Base-by-base conservation (phyloP, 2,888 invertebrate species). In the Eucera pruinosa region DNA sequence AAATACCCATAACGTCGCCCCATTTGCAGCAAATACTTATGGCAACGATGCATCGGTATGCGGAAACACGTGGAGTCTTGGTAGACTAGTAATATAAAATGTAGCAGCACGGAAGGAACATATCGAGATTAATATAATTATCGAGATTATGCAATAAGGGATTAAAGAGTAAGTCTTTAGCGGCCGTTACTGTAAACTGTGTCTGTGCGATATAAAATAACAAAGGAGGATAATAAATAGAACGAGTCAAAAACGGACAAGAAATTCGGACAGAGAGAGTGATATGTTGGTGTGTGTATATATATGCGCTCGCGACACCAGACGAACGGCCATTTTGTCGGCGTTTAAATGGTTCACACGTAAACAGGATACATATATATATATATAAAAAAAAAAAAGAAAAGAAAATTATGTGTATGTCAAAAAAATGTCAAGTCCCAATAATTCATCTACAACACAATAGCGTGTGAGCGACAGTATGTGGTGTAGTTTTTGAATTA, bases 381-480 rank as follows among this genome's bases (percentile, higher is more conserved):
- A n/a, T n/a, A n/a, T n/a, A n/a, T n/a, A n/a, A n/a, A n/a, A n/a
- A n/a, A n/a, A n/a, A 25, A 47, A 36, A 69, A 69, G 64, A 60
- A 7, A 6, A 18, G 27, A 13, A 20, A 18, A 7, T 23, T 9
- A 25, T 13, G 30, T 15, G 7, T 4, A 13, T 30, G 39, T 41
- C 15, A 43, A 45, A 78, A 74, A 78, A 74, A 80, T 61, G 76
- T 52, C 71, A 78, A 81, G 82, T 76, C 83, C 76, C 87, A 88
- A 87, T 81, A 73, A 81, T 82, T 84, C 78, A 83, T 86, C 88
- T 88, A 88, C 88, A 75, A 88, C 87, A 89, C 89, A 89, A 82
- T 81, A 88, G 87, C 88, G 82, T 83, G 83, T 86, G 85, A 87
- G 86, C 85, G 82, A 82, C 78, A 87, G 82, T 87, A 83, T 83